Evolutionary conservation across 2,888 invertebrate species (phyloP), one percentile per base, ranked within the genome.

Genomic region (Stratiomys singularior): DNA sequence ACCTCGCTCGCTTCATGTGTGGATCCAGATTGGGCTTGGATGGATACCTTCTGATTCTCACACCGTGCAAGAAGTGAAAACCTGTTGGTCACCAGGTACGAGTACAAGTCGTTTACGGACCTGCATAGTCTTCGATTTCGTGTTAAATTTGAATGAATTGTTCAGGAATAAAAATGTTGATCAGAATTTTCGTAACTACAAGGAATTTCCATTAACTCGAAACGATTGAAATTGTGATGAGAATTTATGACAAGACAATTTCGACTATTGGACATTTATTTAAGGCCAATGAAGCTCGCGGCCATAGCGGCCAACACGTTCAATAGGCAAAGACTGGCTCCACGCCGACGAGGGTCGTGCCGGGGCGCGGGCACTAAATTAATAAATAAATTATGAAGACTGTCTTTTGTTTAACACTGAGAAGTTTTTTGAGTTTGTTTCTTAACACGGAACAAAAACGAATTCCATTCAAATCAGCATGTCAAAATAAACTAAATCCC

Each of bases 191-290:
- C 18, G 52, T 52, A 4, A 52, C 52, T 52, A 52, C 52, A 52
- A 52, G 52, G 52, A 52, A 52, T 52, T 52, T 52, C 52, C 52
- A 52, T 52, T 52, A 52, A 52, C 52, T 52, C 52, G 52, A 52
- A 52, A 18, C 52, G 52, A 52, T 18, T 18, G 52, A 52, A 52
- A 52, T 52, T n/a, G 52, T 52, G 52, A 52, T 52, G 52, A 52
- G 52, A 52, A 52, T 52, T 52, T 52, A 52, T 52, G 52, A 52
- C 52, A 52, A 37, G 37, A 37, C 37, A 9, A 37, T 37, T 37
- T 37, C 37, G 9, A 37, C 5, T 37, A 37, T 37, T 37, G 37
- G 37, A 37, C 52, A 13, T 15, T 52, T n/a, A 18, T 18, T 18
- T 18, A 52, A 9, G 52, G 18, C 52, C 52, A 4, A 52, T 13